Conservation (phyloP, 2,888 invertebrate species). For the Ptychoptera albimana region DNA sequence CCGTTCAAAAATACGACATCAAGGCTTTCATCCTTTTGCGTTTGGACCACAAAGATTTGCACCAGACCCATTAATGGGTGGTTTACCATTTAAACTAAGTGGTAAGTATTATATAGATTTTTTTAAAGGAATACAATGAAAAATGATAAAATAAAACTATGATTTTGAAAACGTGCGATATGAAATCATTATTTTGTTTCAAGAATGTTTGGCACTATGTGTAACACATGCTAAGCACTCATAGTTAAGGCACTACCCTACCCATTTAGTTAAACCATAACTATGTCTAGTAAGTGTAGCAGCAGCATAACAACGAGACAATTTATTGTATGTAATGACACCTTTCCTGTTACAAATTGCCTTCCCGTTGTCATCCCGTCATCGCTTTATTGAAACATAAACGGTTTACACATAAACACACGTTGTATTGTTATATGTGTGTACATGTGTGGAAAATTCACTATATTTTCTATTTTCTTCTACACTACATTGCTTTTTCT, state of each 20-base stretch:
- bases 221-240: not conserved
- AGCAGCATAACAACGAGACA: too few relatives aligned
- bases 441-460: too few relatives aligned
- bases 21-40: slow-evolving; percentile 78
- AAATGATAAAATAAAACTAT: not conserved
- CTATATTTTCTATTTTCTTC: too few relatives aligned
- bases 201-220: not conserved
- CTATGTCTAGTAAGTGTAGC: too few relatives aligned
- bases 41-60: slow-evolving; percentile 71
- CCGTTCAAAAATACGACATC: slow-evolving; percentile 79
- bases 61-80: slow-evolving; percentile 61
- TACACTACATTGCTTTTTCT: too few relatives aligned
- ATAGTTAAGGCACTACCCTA: too few relatives aligned
- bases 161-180: too few relatives aligned
- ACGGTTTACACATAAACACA: too few relatives aligned
- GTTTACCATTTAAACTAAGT: slow-evolving; percentile 70
- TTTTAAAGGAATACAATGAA: not conserved
- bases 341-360: not conserved
- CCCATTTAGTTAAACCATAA: too few relatives aligned
- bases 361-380: not conserved
- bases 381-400: not conserved
- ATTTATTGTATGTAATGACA: not conserved
- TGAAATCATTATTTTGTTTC: too few relatives aligned
- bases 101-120: slow-evolving; percentile 38
- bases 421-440: too few relatives aligned